Conservation (phyloP, 2,797 vertebrate genomes). For the Girardinus metallicus region DNA sequence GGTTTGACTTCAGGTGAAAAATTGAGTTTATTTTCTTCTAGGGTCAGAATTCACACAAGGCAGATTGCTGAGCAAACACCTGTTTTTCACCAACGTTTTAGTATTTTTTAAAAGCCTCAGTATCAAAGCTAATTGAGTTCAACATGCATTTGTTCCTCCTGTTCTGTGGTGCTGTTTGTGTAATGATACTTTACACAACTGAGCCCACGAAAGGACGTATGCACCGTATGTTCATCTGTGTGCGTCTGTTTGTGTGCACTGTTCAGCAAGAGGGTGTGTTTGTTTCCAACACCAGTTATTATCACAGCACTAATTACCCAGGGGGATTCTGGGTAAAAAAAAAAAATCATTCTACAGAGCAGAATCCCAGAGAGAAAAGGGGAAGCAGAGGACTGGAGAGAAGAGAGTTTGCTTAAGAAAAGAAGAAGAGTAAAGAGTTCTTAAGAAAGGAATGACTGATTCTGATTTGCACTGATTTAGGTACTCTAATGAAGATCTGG, state of each 20-base stretch:
- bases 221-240: background rate
- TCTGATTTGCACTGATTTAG: background rate
- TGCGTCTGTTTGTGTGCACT: slow-evolving; percentile 42
- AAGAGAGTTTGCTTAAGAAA: slow-evolving; percentile 24
- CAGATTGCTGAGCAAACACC: background rate
- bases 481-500: background rate
- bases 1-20: background rate
- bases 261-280: slow-evolving; percentile 71
- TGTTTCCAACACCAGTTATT: slow-evolving; percentile 75
- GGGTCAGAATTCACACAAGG: background rate
- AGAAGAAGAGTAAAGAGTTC: slow-evolving; percentile 15
- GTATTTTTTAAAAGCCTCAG: background rate
- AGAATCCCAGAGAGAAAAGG: slow-evolving; percentile 50
- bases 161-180: background rate
- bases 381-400: slow-evolving; percentile 39
- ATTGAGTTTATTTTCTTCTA: background rate
- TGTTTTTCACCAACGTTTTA: background rate
- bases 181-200: slow-evolving; percentile 15
- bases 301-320: slow-evolving; percentile 77
- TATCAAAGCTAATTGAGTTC: background rate
- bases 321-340: slow-evolving; percentile 78
- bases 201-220: slow-evolving; percentile 29
- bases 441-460: slow-evolving; percentile 28
- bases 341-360: slow-evolving; percentile 75
- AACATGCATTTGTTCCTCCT: background rate